Conservation (phyloP, 2,797 vertebrate species). For the Knipowitschia caucasica region DNA sequence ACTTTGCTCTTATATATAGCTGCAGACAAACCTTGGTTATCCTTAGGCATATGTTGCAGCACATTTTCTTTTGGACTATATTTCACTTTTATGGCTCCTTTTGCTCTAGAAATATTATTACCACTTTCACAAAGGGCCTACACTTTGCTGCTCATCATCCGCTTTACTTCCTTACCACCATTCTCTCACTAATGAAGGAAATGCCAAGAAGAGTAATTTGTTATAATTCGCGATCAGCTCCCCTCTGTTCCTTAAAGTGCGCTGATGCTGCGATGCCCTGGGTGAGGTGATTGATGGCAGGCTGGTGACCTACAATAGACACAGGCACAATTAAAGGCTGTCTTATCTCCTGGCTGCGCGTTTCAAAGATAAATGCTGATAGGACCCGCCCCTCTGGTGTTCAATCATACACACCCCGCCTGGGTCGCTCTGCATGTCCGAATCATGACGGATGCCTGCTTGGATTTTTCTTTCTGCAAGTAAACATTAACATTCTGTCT, state of each 20-base stretch:
- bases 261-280: conserved; percentile 31
- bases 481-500: conserved; percentile 60
- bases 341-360: conserved; percentile 53
- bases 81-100: conserved; percentile 12
- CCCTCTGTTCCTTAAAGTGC: conserved; percentile 40
- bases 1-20: conserved; percentile 2
- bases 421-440: conserved; percentile 50
- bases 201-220: conserved; percentile 39
- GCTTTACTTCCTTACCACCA: conserved; percentile 29
- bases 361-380: conserved; percentile 63
- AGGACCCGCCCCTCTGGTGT: conserved; percentile 50
- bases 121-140: conserved; percentile 24
- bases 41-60: not conserved
- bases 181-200: conserved; percentile 37
- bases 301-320: conserved; percentile 62
- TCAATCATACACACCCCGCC: conserved; percentile 52
- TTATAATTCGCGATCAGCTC: conserved; percentile 51
- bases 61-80: not conserved
- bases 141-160: not conserved
- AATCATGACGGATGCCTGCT: conserved; percentile 54
- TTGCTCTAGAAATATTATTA: conserved; percentile 13
- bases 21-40: not conserved
- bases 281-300: conserved; percentile 60
- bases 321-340: conserved; percentile 60
- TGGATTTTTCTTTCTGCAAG: conserved; percentile 53